Base-by-base conservation (phyloP, 2,113 vertebrate genomes). In the Scomber japonicus region DNA sequence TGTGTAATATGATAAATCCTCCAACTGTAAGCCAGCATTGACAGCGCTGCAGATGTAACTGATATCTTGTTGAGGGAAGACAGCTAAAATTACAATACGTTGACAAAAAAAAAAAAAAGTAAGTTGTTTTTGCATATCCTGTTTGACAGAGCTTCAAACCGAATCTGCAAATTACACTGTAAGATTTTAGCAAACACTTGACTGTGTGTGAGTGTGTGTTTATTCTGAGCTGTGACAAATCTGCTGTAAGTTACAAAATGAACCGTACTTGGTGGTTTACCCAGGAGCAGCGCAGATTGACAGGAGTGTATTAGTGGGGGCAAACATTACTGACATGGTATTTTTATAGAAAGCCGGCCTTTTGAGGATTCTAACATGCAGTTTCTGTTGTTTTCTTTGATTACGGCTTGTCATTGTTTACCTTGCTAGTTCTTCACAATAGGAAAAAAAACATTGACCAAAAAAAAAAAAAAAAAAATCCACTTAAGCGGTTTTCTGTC, bases 261-360 rank as follows among this genome's bases (percentile, higher is more conserved):
- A 75, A 35, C 19, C 55, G 71, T 50, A 57, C 24, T 69, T 24
- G 48, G 19, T 27, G 55, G 71, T 64, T 81, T 78, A 76, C 27
- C 46, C 44, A 21, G n/a, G 59, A 71, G 75, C 75, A 44, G 65
- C 48, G 44, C 21, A 68, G 45, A 57, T 9, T 61, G 73, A 78
- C 71, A 87, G 61, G 19, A 30, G 40, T 40, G 76, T 70, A 75
- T 85, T 71, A 71, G 61, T 35, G 72, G 9, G 9, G 12, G 63
- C 53, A 53, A 82, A 75, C 71, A 71, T 73, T 24, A 54, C 12
- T 51, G 79, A 74, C 59, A 51, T 24, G 3, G 24, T 67, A 17
- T 84, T 88, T 27, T 89, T 74, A 84, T n/a, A 88, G 30, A 54
- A 17, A n/a, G 24, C 49, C 45, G 60, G 64, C 40, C 65, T 80